These are phyloP conservation scores for Coelopa frigida DNA, from an alignment of 1,140 invertebrate species.

Conservation along the genomic window DNA sequence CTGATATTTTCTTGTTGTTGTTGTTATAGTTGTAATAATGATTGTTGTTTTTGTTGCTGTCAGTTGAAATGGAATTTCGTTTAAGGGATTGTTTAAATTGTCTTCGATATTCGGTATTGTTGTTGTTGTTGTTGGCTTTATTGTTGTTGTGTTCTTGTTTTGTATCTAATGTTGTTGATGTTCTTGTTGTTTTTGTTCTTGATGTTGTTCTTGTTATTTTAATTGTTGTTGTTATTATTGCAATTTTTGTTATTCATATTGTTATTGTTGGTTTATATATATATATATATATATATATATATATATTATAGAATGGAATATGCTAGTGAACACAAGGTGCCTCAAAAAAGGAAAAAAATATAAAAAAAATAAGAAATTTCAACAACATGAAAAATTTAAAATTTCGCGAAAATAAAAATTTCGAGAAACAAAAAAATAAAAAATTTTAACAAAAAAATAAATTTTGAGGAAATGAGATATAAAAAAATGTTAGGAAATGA, in stretches of 20 bases:
- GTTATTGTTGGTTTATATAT: background rate
- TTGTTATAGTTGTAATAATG: constrained; percentile 1
- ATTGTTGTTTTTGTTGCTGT: constrained; percentile 2
- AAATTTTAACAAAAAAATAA: too few relatives aligned
- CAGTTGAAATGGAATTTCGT: constrained; percentile 5
- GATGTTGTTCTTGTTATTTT: background rate
- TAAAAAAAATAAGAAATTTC: too few relatives aligned
- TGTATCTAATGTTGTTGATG: background rate
- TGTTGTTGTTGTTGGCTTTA: constrained; percentile 5
- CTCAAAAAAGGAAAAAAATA: too few relatives aligned
- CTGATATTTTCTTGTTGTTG: constrained; percentile 1
- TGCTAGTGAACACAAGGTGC: too few relatives aligned
- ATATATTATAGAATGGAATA: background rate
- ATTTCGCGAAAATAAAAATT: too few relatives aligned
- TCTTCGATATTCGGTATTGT: constrained; percentile 7
- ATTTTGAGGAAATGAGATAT: too few relatives aligned
- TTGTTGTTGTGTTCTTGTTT: background rate
- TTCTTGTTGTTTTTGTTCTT: background rate
- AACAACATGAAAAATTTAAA: too few relatives aligned
- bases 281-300: background rate
- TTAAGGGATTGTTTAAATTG: constrained; percentile 4
- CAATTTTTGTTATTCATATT: background rate
- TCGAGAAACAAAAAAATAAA: too few relatives aligned
- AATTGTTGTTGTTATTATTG: constrained; percentile 1
- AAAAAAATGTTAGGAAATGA: too few relatives aligned